A percentile compares a stretch with the other conserved stretches of the same genome.
Evolutionary conservation across 1,140 invertebrate genomes (phyloP).

Genomic region (Temnothorax longispinosus): DNA sequence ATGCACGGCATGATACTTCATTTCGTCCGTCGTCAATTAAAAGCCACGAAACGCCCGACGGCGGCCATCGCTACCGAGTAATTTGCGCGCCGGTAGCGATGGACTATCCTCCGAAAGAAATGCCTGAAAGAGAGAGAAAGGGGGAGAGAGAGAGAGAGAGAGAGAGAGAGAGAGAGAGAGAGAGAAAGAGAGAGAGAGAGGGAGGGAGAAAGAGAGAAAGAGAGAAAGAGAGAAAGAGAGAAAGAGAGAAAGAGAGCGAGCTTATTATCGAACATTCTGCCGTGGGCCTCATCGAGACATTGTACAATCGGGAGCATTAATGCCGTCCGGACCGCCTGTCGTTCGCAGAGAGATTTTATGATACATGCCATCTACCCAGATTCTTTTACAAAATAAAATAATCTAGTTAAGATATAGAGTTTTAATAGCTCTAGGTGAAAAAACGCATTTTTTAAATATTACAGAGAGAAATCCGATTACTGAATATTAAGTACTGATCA

Average conservation of each 20-base stretch:
- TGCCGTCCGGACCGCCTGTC: neutral
- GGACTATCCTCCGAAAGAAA: slow-evolving; percentile 26
- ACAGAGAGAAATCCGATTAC: neutral
- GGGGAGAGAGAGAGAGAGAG: neutral
- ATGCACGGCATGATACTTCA: slow-evolving; percentile 46
- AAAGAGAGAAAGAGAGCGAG: neutral
- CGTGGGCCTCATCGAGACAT: slow-evolving; percentile 27
- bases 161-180: neutral
- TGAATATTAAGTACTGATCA: neutral
- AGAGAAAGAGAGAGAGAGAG: neutral
- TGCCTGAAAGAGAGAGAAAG: neutral
- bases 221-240: no score
- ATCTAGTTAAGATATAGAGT: neutral
- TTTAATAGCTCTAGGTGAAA: neutral
- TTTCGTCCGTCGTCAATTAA: slow-evolving; percentile 70
- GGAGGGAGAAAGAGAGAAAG: slow-evolving; percentile 4
- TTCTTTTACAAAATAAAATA: neutral
- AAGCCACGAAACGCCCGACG: slow-evolving; percentile 61
- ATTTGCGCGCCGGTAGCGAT: slow-evolving; percentile 47
- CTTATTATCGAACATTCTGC: slow-evolving; percentile 26
- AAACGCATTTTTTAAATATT: neutral
- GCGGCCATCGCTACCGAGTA: slow-evolving; percentile 38
- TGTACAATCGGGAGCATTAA: slow-evolving; percentile 12
- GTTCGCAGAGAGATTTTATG: neutral
- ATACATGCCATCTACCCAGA: neutral